Evolutionary conservation across 2,888 invertebrate genomes (phyloP), one percentile per base, ranked within the genome.

Genomic region (Calameuta pallipes): DNA sequence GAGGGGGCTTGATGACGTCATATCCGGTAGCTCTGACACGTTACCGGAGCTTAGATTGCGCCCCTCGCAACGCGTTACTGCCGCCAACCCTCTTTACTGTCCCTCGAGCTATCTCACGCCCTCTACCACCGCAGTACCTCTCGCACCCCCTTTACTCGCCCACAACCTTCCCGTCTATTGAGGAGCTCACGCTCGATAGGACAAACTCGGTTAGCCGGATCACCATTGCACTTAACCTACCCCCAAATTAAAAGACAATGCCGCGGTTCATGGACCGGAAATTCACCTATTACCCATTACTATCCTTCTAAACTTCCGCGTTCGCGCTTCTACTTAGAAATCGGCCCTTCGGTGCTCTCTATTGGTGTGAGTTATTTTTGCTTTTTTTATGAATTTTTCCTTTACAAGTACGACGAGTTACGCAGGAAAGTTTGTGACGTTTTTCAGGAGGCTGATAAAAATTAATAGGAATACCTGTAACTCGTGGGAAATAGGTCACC

Each of bases 1-100:
- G 33, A 4, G 33, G 33, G 36, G 35, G 76, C 78, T 84, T 83
- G 87, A 86, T 87, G 87, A 87, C 85, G 87, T 89, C 87, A 86
- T 86, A 86, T 88, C 87, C 86, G 86, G 86, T 84, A 86, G 80
- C 86, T 81, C 83, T 82, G 84, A 85, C 84, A 82, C 83, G 83
- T 84, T 82, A 83, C 79, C 76, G 83, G 83, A 85, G 85, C 85
- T 82, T 81, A 80, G 83, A 85, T 85, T 82, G 84, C 80, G 82
- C 76, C 76, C 78, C 78, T 76, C 76, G 75, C 76, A 80, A 78
- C 80, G 78, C 80, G 82, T 80, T 82, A 81, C 80, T 77, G 78
- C 76, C 56, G 9, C 56, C 56, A 56, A 56, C 56, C 56, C 23
- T 56, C 56, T 56, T 56, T 56, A 56, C 56, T 56, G 15, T 23